Evolutionary conservation across 1,140 invertebrate genomes (phyloP).

Genomic region (Onthophagus taurus): DNA sequence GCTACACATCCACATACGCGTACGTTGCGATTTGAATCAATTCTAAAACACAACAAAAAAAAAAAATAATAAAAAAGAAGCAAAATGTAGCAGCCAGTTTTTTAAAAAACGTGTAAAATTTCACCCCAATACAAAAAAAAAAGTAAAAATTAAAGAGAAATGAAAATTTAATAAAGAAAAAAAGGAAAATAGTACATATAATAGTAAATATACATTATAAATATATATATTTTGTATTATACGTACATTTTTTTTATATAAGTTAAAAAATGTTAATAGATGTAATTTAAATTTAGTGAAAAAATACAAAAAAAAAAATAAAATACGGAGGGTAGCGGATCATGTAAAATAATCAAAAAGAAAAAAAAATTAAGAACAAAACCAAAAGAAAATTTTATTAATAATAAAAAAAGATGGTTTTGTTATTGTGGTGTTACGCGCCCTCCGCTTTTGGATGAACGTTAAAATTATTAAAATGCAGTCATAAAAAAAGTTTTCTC

Average conservation of each 20-base stretch:
- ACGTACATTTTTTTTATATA: conserved; percentile 17
- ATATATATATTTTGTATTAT: conserved; percentile 15
- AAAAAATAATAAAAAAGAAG: conserved; percentile 4
- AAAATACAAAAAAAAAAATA: too few species aligned
- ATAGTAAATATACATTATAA: conserved; percentile 8
- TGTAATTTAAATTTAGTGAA: too few species aligned
- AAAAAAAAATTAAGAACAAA: too few species aligned
- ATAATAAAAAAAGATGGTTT: conserved; percentile 16
- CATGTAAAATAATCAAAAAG: too few species aligned
- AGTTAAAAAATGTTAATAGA: too few species aligned
- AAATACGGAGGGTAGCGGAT: too few species aligned
- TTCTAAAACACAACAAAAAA: not conserved
- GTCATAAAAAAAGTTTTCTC: conserved; percentile 6
- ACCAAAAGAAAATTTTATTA: too few species aligned
- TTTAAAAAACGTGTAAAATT: conserved; percentile 13
- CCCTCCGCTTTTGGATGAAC: too few species aligned
- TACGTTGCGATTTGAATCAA: not conserved
- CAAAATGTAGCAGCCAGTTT: conserved; percentile 23
- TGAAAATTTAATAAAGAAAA: too few species aligned
- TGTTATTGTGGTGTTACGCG: conserved; percentile 15
- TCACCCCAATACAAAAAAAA: too few species aligned
- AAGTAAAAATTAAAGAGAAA: too few species aligned
- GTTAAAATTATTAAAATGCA: not conserved
- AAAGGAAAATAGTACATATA: too few species aligned
- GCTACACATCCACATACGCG: conserved; percentile 24